A percentile compares a stretch with the other conserved stretches of the same genome.
These are phyloP conservation scores for Clusia tigrina DNA, from an alignment of 2,888 invertebrate species.

Conservation along the genomic window DNA sequence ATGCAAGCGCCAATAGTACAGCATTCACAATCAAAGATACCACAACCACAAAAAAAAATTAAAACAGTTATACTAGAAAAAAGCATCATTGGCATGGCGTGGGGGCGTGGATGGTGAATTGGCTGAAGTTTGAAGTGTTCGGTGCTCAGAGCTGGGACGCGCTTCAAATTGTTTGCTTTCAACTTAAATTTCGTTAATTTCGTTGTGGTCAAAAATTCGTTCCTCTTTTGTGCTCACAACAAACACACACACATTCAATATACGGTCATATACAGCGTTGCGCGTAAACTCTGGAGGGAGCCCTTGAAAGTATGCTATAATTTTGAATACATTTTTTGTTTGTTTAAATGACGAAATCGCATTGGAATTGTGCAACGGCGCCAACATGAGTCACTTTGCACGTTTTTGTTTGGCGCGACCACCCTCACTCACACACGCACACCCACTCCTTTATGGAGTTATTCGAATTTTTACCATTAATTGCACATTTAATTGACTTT, in stretches of 20 bases:
- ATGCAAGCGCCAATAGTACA: neutral
- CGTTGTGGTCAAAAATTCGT: too few species aligned
- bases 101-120: neutral
- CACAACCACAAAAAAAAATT: neutral
- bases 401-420: neutral
- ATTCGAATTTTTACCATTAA: neutral
- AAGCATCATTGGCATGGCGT: neutral
- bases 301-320: conserved; percentile 11
- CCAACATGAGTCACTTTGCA: conserved; percentile 1
- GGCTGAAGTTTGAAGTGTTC: neutral
- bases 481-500: conserved; percentile 13
- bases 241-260: too few species aligned
- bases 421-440: too few species aligned
- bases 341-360: conserved; percentile 41
- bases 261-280: too few species aligned
- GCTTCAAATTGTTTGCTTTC: too few species aligned
- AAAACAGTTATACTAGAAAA: neutral
- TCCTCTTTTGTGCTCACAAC: too few species aligned
- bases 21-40: neutral
- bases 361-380: neutral
- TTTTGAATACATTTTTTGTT: neutral
- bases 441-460: too few species aligned
- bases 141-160: too few species aligned
- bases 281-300: neutral
- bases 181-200: too few species aligned